Conservation (phyloP, 1,140 invertebrate species). For the Drepana arcuata region DNA sequence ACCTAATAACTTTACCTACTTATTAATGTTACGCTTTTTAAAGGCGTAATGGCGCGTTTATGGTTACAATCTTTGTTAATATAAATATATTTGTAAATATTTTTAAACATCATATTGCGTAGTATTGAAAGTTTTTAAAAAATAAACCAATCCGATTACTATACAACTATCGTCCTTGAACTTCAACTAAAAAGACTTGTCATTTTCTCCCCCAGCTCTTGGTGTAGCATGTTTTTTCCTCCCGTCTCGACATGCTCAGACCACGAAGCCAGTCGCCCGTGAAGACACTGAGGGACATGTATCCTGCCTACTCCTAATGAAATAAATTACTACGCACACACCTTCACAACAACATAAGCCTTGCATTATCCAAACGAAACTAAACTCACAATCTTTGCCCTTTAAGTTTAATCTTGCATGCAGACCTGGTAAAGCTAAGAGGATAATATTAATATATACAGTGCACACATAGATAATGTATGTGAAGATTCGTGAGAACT, state of each 20-base stretch:
- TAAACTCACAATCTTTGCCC: not conserved
- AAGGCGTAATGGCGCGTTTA: too few relatives aligned
- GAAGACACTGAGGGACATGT: constrained; percentile 57
- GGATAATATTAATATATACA: too few relatives aligned
- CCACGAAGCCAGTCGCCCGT: constrained; percentile 39
- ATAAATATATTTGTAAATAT: not conserved
- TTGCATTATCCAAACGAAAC: constrained; percentile 1
- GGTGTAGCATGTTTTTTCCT: constrained; percentile 39
- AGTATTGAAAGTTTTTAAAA: not conserved
- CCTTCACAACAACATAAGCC: constrained; percentile 16
- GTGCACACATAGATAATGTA: constrained; percentile 4
- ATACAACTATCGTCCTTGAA: not conserved
- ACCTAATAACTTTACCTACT: too few relatives aligned
- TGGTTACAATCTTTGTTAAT: not conserved
- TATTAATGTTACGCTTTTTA: too few relatives aligned
- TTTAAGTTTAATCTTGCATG: constrained; percentile 11
- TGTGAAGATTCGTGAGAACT: constrained; percentile 12
- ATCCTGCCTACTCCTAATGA: constrained; percentile 61
- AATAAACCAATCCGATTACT: not conserved
- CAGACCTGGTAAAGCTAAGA: constrained; percentile 5
- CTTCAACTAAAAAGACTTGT: not conserved
- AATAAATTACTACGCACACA: constrained; percentile 41
- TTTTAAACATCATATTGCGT: not conserved
- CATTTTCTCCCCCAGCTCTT: constrained; percentile 3
- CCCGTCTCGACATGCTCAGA: constrained; percentile 34